Evolutionary conservation across 2,888 invertebrate species (phyloP), one percentile per base, ranked within the genome.

Genomic region (Merodon equestris): DNA sequence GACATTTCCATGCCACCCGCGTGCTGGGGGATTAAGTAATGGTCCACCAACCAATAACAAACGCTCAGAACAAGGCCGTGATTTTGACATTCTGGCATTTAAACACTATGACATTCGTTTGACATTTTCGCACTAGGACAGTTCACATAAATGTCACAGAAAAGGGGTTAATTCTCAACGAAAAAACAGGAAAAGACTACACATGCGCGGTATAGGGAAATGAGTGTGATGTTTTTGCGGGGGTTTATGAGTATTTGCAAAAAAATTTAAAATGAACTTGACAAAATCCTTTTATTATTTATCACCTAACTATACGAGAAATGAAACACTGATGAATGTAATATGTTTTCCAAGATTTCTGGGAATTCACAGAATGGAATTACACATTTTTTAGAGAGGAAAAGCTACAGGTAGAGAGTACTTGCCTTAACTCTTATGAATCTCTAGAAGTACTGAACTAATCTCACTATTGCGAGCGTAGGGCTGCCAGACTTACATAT

Each of bases 391-490:
- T 36, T 12, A 1, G 1, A 15, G 4, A n/a, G 18, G 27, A 74
- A 79, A 64, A 19, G 58, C 79, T 54, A 79, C 79, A 79, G 79
- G 79, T 79, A 68, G 74, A 12, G 42, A 40, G 19, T 54, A 79
- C 79, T 79, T 79, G 74, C 74, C 79, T 79, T 58, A 15, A 60
- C 70, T 54, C 9, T 18, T 27, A 15, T 34, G 45, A 64, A 74
- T 60, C 60, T 79, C 36, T 56, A 34, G 7, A 19, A 34, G 19
- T 51, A 79, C 74, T 74, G 50, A 72, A 10, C 3, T 40, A 47
- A 40, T 54, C 13, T 12, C 4, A n/a, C 5, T 10, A 27, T 53
- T 58, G 2, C 10, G 5, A 12, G 2, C 3, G 36, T 13, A 68
- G 77, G 12, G 67, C 40, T 73, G 54, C 77, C 72, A 51, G 27